Conservation (phyloP, 2,113 vertebrate species). For the Maccullochella peelii region DNA sequence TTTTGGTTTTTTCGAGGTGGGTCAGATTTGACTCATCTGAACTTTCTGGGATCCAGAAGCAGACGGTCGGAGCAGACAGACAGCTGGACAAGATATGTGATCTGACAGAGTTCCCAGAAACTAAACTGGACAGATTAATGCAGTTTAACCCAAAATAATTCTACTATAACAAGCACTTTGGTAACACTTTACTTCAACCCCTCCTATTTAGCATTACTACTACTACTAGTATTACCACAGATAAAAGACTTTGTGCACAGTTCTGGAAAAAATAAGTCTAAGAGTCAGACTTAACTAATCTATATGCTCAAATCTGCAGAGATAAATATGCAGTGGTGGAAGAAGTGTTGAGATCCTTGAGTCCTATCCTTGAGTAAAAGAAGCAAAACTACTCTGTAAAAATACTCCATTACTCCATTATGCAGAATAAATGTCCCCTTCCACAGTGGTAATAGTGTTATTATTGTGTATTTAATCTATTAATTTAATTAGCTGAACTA, state of each 20-base stretch:
- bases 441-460: no score
- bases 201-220: background rate
- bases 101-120: conserved; percentile 53
- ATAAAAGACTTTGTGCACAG: no score
- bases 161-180: background rate
- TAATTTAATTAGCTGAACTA: no score
- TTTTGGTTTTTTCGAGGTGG: background rate
- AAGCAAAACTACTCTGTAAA: no score
- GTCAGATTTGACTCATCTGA: conserved; percentile 18
- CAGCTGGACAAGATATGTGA: conserved; percentile 45
- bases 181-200: background rate
- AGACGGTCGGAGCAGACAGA: conserved; percentile 42
- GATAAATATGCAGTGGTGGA: background rate
- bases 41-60: conserved; percentile 39
- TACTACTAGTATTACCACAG: no score
- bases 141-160: background rate
- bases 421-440: background rate
- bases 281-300: no score
- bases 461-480: no score
- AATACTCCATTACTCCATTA: no score
- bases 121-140: conserved; percentile 35
- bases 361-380: background rate
- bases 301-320: no score
- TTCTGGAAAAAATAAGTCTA: no score
- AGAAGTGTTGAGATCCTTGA: background rate